A percentile compares a stretch with the other conserved stretches of the same genome.
These are phyloP conservation scores for Aleiodes alternator DNA, from an alignment of 2,888 invertebrate genomes.

Conservation along the genomic window DNA sequence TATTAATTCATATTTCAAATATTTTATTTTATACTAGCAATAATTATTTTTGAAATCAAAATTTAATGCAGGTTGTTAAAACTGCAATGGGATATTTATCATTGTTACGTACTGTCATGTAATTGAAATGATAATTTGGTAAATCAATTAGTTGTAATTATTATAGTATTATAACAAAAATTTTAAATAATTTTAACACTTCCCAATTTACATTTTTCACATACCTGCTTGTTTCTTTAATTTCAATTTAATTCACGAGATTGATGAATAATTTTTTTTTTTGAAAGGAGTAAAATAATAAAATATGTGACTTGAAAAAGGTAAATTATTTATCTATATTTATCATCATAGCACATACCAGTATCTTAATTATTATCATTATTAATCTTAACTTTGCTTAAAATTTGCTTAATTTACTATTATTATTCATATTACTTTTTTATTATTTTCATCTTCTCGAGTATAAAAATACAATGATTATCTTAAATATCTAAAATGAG, in stretches of 20 bases:
- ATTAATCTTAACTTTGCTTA: background rate
- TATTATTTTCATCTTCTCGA: conserved; percentile 49
- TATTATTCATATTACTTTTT: conserved; percentile 43
- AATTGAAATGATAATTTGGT: background rate
- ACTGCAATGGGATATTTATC: conserved; percentile 49
- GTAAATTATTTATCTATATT: conserved; percentile 23
- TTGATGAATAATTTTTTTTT: background rate
- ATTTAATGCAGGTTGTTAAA: too few relatives aligned
- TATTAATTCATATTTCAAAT: conserved; percentile 17
- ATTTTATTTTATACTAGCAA: too few relatives aligned
- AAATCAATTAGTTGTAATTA: background rate
- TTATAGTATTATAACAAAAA: background rate
- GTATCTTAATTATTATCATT: conserved; percentile 15
- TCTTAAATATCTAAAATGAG: conserved; percentile 53
- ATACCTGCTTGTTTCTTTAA: too few relatives aligned
- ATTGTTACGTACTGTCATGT: conserved; percentile 48
- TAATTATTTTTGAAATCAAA: too few relatives aligned
- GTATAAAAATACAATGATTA: conserved; percentile 60
- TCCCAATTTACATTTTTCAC: too few relatives aligned
- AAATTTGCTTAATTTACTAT: conserved; percentile 42
- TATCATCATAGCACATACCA: conserved; percentile 25
- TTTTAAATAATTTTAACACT: background rate
- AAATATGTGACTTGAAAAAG: background rate
- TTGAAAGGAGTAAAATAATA: background rate
- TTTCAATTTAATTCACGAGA: background rate